A percentile compares a stretch with the other conserved stretches of the same genome.
Evolutionary conservation across 2,888 invertebrate genomes (phyloP).

Genomic region (Dryobotodes eremita): DNA sequence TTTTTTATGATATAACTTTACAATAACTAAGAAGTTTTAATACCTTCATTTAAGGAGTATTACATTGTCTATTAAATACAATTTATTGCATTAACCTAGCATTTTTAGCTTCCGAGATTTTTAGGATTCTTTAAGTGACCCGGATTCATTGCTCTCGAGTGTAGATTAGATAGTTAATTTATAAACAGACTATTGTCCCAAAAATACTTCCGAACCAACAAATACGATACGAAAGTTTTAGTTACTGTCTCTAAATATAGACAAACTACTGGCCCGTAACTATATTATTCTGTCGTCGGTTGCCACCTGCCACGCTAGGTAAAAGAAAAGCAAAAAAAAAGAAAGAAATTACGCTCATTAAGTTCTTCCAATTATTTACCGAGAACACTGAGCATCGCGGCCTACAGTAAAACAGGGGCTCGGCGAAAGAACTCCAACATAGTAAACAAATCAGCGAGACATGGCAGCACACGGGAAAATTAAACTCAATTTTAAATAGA

Average conservation of each 20-base stretch:
- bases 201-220: constrained; percentile 1
- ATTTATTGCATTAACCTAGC: too few relatives aligned
- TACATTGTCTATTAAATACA: too few relatives aligned
- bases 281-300: constrained; percentile 21
- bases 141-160: too few relatives aligned
- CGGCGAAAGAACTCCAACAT: constrained; percentile 3
- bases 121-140: too few relatives aligned
- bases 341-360: constrained; percentile 1
- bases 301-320: constrained; percentile 23
- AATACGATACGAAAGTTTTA: neutral
- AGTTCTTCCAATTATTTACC: constrained; percentile 45
- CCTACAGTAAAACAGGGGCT: constrained; percentile 4
- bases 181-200: neutral
- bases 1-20: too few relatives aligned
- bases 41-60: too few relatives aligned
- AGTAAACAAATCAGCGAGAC: constrained; percentile 25
- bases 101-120: too few relatives aligned
- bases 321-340: neutral
- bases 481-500: constrained; percentile 32
- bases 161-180: neutral
- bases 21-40: too few relatives aligned
- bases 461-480: constrained; percentile 15
- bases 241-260: constrained; percentile 9
- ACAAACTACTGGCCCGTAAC: constrained; percentile 30
- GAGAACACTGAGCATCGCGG: constrained; percentile 13